Conservation (phyloP, 1,140 invertebrate genomes). For the Grapholita molesta region DNA sequence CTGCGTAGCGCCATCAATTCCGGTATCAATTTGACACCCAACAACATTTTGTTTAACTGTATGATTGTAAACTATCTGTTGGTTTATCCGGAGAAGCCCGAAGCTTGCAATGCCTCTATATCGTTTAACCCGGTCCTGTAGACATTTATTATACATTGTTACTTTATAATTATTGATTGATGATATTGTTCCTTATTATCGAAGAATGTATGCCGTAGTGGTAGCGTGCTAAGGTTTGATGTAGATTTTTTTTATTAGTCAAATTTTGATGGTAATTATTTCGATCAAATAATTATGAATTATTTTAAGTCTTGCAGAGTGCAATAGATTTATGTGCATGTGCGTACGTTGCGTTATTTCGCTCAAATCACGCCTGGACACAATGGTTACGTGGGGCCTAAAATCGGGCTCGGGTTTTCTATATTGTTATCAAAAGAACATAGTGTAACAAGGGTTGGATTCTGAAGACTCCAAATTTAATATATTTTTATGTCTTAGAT, state of each 20-base stretch:
- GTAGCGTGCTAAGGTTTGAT: constrained; percentile 77
- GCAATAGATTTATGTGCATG: constrained; percentile 49
- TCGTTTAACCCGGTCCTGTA: neutral
- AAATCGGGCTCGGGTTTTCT: neutral
- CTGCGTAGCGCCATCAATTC: neutral
- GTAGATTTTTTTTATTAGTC: constrained; percentile 73
- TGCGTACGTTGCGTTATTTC: constrained; percentile 45
- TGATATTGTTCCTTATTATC: constrained; percentile 73
- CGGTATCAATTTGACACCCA: neutral
- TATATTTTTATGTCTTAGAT: too few relatives aligned
- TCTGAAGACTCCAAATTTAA: neutral
- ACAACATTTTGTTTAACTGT: neutral
- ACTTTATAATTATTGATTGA: constrained; percentile 63
- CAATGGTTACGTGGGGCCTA: neutral
- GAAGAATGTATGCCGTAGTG: constrained; percentile 75
- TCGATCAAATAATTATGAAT: constrained; percentile 61
- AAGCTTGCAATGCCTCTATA: neutral
- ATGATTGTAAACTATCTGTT: neutral
- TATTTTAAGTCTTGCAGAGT: constrained; percentile 49
- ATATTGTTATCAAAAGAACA: neutral
- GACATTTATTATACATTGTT: constrained; percentile 30
- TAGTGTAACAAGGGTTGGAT: neutral
- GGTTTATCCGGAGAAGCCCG: neutral
- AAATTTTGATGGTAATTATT: constrained; percentile 65
- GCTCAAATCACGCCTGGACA: constrained; percentile 47